Base-by-base conservation (phyloP, 1,140 invertebrate species). In the Saxidomus purpurata region DNA sequence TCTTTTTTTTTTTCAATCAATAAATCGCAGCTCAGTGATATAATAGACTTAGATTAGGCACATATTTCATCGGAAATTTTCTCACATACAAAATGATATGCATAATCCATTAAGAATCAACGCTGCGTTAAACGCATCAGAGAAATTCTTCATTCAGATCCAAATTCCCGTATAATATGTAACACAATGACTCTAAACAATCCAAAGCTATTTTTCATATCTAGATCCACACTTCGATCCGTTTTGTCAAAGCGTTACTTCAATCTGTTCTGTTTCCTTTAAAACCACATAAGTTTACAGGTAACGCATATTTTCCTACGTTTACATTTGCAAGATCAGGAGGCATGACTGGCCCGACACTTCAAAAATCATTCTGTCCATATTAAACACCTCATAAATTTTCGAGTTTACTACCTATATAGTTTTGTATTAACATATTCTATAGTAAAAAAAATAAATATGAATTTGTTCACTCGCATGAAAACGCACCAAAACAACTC, bases 31-130 rank as follows among this genome's bases (percentile, higher is more conserved):
- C 67, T 71, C 31, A 36, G 17, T 28, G 34, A 71, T n/a, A 28
- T n/a, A 63, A 63, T 63, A 63, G n/a, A 63, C 59, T n/a, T 28
- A 38, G 67, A 36, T 38, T 71, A 71, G 31, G 34, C 67, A 67
- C 67, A 71, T 71, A 71, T 71, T 38, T 71, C 67, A 71, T 71
- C 34, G 67, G 67, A 71, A 71, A 71, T 71, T 71, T 63, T 38
- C 67, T 19, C 67, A 38, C 31, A 28, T 71, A 71, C 67, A 38
- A n/a, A 43, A 63, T 71, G 38, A 22, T 67, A 67, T 67, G 61
- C 61, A 67, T 67, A 67, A 67, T 67, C 61, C 61, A 67, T 67
- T 67, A 28, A 67, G 67, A 71, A 71, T 71, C 67, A 71, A 40
- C 36, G 25, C n/a, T 67, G 61, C 61, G 61, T 67, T 31, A 67